Conservation (phyloP, 2,888 invertebrate genomes). For the Aphelenchoides bicaudatus region DNA sequence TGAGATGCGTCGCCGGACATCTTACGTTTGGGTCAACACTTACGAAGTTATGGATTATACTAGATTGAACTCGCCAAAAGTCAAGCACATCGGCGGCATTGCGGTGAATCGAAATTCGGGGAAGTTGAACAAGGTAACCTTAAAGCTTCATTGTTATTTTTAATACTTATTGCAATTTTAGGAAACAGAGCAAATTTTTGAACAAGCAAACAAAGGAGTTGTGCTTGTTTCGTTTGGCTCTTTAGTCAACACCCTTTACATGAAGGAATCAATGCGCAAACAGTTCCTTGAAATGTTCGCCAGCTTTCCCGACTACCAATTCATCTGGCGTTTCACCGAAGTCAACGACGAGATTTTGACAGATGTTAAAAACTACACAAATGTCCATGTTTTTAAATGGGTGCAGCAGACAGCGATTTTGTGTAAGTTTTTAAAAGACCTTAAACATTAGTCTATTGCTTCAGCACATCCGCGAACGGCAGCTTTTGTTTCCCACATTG, state of each 20-base stretch:
- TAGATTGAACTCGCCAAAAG: background rate
- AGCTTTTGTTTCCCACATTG: slow-evolving; percentile 7
- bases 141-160: too few species aligned
- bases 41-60: background rate
- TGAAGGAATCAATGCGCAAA: background rate
- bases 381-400: slow-evolving; percentile 3
- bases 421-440: background rate
- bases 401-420: slow-evolving; percentile 8
- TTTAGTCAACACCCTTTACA: slow-evolving; percentile 25
- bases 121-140: slow-evolving; percentile 1
- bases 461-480: slow-evolving; percentile 11
- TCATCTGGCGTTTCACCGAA: slow-evolving; percentile 30
- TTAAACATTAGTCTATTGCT: background rate
- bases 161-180: too few species aligned
- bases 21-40: slow-evolving; percentile 8
- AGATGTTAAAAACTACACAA: background rate
- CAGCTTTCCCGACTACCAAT: slow-evolving; percentile 25
- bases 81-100: slow-evolving; percentile 8
- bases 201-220: slow-evolving; percentile 21
- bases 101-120: background rate
- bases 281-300: slow-evolving; percentile 21
- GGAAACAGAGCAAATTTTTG: slow-evolving; percentile 6
- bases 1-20: background rate
- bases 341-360: slow-evolving; percentile 16
- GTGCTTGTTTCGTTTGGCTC: slow-evolving; percentile 42